These are phyloP conservation scores for Scylla paramamosain DNA, from an alignment of 1,140 invertebrate genomes.

Conservation along the genomic window DNA sequence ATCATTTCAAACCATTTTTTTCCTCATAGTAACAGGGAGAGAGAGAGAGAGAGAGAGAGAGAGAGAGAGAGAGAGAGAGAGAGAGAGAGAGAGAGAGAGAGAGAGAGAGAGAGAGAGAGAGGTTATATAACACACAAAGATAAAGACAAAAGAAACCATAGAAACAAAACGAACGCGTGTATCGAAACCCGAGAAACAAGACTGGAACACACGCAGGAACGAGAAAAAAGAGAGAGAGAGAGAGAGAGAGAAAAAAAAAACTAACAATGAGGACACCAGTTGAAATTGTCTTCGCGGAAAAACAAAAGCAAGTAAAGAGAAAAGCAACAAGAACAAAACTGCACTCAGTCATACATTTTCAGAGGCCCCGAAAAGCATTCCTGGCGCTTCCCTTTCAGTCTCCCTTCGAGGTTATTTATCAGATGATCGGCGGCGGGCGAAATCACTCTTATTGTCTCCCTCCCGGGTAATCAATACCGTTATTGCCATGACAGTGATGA, in stretches of 20 bases:
- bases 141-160: background rate
- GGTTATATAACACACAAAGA: background rate
- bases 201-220: background rate
- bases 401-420: too few relatives aligned
- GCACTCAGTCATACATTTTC: too few relatives aligned
- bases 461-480: too few relatives aligned
- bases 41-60: background rate
- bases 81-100: conserved; percentile 3
- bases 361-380: too few relatives aligned
- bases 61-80: conserved; percentile 9
- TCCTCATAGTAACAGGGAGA: too few relatives aligned
- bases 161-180: background rate
- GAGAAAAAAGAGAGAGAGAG: background rate
- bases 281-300: background rate
- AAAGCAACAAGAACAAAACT: background rate
- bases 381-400: too few relatives aligned
- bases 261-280: too few relatives aligned
- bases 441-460: too few relatives aligned
- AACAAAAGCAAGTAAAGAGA: background rate
- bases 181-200: background rate
- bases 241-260: background rate
- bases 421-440: too few relatives aligned
- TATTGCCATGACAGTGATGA: too few relatives aligned
- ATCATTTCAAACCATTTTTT: too few relatives aligned
- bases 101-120: conserved; percentile 13